Base-by-base conservation (phyloP, 2,888 invertebrate genomes). In the Bugula neritina region DNA sequence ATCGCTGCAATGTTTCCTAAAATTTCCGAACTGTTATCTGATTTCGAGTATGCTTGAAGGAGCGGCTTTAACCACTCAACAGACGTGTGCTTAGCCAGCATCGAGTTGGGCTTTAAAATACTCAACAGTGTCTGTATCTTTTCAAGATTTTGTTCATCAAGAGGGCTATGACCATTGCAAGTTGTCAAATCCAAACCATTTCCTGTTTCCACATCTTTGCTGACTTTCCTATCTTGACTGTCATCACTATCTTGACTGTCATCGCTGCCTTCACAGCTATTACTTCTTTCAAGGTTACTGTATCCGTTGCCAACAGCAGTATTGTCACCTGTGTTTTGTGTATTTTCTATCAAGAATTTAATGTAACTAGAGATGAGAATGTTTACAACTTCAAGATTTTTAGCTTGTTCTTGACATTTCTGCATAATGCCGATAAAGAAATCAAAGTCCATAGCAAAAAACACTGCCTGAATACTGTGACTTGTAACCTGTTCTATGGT, bases 41-140 rank as follows among this genome's bases (percentile, higher is more conserved):
- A 27, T 63, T 25, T 3, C 13, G 63, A 63, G 31, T 63, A 63
- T 31, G 63, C 63, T 29, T 63, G 25, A 10, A 63, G 34, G 1
- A 63, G 31, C 5, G 63, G 63, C 31, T 63, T 63, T n/a, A 63
- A 31, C 63, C 63, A 63, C 31, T 63, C 31, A n/a, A 27, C 17
- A 2, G 63, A 13, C 29, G 63, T n/a, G 31, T 34, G 3, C 31
- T 31, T 27, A 31, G 63, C 10, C 3, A 63, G 43, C 43, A 43
- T 43, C 17, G 17, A 10, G 31, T 63, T 63, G 10, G 63, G 63
- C 31, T 63, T 21, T 25, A 63, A 31, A 31, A 13, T 27, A n/a
- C 31, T n/a, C 34, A 63, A n/a, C 31, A 63, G 31, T 3, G 10
- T 25, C n/a, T 63, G 27, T 31, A 63, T 27, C 31, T 34, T 63